phyloP scores from a whole-genome alignment of 2,113 vertebrate genomes.

The Xiphorhynchus elegans region DNA sequence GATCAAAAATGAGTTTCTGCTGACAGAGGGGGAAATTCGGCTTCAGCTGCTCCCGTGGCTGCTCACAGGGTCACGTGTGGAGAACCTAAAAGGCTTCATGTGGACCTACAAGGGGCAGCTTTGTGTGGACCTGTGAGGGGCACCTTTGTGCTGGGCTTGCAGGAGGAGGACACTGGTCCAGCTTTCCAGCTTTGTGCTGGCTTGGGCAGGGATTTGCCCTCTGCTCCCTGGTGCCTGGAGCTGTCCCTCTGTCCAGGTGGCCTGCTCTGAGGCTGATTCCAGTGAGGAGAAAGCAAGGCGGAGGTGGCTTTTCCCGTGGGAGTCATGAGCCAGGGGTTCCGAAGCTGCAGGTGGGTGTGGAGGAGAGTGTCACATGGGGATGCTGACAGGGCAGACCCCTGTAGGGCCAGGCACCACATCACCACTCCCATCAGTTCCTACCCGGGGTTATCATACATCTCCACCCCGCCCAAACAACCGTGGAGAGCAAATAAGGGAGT shows the following conservation, averaged over 20 bases:
- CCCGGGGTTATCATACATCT: fast-evolving
- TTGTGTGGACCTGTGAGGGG: neutral
- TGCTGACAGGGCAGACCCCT: neutral
- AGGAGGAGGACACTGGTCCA: neutral
- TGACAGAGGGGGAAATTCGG: neutral
- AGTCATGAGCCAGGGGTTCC: neutral
- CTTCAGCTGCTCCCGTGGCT: neutral
- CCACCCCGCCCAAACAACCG: fast-evolving
- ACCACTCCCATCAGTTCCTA: neutral
- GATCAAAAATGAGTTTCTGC: neutral
- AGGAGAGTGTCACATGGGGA: neutral
- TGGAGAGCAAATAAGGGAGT: neutral
- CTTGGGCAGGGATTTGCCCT: neutral
- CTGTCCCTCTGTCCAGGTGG: neutral
- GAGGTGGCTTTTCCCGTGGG: neutral
- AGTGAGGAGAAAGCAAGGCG: fast-evolving
- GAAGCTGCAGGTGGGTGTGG: fast-evolving
- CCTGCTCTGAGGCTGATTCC: neutral
- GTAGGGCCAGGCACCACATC: neutral
- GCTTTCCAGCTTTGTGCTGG: too few relatives aligned
- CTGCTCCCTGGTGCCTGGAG: fast-evolving
- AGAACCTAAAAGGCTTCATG: fast-evolving
- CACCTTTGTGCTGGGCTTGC: neutral
- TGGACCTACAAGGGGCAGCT: fast-evolving
- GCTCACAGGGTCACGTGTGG: fast-evolving